phyloP scores from a whole-genome alignment of 2,113 vertebrate genomes.

The Perognathus longimembris region DNA sequence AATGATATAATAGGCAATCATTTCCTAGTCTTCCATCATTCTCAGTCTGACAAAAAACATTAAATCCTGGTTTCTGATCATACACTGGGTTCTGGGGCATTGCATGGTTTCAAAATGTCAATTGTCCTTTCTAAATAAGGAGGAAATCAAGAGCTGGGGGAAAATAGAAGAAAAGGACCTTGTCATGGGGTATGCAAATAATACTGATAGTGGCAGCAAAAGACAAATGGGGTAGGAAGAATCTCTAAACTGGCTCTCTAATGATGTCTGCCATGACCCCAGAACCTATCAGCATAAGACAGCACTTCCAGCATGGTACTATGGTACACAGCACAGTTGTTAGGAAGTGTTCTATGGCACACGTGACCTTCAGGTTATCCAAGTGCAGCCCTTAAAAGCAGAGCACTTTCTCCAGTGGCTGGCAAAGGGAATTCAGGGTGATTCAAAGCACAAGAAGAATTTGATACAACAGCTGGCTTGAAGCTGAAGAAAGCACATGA shows the following conservation, averaged over 20 bases:
- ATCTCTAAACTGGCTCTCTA: not conserved
- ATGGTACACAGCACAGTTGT: not conserved
- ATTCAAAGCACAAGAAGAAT: not conserved
- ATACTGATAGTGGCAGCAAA: not conserved
- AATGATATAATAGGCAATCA: not conserved
- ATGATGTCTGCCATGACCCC: not conserved
- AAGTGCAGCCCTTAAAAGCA: not conserved
- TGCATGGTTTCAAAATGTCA: conserved; percentile 17
- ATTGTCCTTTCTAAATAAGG: not conserved
- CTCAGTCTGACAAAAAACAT: conserved; percentile 1
- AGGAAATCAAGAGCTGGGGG: not conserved
- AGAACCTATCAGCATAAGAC: not conserved
- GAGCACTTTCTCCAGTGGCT: not conserved
- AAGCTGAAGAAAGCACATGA: not conserved
- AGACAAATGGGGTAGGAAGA: not conserved
- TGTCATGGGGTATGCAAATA: not conserved
- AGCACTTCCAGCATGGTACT: not conserved
- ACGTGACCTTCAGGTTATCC: not conserved
- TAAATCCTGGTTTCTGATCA: not conserved
- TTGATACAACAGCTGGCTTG: not conserved
- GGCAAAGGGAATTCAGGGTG: not conserved
- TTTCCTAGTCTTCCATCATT: conserved; percentile 34
- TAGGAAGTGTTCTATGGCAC: rapidly evolving
- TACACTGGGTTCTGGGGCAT: not conserved
- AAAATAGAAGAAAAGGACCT: not conserved